Percentiles rank a stretch among this genome's conserved stretches.
Conservation (phyloP, 2,888 invertebrate species). For the Drosophila falleni region DNA sequence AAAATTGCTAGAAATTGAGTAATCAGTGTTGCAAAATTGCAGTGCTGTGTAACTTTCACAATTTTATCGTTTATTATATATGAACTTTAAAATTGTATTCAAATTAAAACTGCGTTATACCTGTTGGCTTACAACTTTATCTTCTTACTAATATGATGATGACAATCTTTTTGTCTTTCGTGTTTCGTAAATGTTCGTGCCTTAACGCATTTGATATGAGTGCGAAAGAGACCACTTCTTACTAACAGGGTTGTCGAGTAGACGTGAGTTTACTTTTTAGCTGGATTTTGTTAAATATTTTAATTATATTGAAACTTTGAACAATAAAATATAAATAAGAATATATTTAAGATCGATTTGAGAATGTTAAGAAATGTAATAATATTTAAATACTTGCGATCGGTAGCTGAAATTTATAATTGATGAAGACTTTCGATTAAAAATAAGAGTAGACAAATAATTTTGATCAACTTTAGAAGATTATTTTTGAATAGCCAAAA, state of each 20-base stretch:
- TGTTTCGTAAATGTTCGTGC: conserved; percentile 19
- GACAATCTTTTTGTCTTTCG: background rate
- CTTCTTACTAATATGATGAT: background rate
- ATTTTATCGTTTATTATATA: background rate
- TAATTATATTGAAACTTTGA: background rate
- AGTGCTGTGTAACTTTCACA: conserved; percentile 26
- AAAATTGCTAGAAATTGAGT: background rate
- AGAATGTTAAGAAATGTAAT: background rate
- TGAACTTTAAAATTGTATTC: conserved; percentile 13
- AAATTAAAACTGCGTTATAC: background rate
- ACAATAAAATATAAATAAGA: background rate
- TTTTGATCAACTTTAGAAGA: background rate
- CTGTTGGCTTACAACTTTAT: background rate
- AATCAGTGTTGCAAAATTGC: conserved; percentile 9
- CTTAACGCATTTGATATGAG: conserved; percentile 21
- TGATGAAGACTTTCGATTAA: no score
- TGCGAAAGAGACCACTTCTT: conserved; percentile 41
- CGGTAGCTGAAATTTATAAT: conserved; percentile 3
- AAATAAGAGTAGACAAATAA: no score
- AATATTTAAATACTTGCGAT: conserved; percentile 6
- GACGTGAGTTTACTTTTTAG: background rate
- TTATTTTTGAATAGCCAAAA: background rate
- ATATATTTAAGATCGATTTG: background rate
- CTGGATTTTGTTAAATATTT: conserved; percentile 3
- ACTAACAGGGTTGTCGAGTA: conserved; percentile 51